Conservation (phyloP, 2,888 invertebrate species). For the Gisinianus flammeolus region DNA sequence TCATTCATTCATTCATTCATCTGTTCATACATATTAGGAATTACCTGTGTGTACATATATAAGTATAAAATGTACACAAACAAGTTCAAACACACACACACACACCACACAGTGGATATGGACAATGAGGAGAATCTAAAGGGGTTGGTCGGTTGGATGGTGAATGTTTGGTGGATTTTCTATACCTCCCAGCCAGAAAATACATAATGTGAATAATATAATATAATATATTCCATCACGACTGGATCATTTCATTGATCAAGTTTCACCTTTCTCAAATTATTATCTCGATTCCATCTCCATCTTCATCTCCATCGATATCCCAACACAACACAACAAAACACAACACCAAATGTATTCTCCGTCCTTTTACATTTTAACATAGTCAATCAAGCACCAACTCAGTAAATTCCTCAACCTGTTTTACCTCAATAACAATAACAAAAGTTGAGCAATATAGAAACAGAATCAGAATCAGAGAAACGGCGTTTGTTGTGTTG, state of each 20-base stretch:
- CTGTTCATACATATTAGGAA: not conserved
- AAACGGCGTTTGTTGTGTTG: too few species aligned
- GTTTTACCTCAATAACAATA: too few species aligned
- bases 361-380: not conserved
- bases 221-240: too few species aligned
- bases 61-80: too few species aligned
- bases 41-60: too few species aligned
- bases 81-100: too few species aligned
- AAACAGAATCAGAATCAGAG: not conserved
- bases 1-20: too few species aligned
- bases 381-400: not conserved
- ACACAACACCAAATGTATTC: not conserved
- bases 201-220: not conserved
- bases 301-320: not conserved
- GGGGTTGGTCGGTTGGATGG: not conserved
- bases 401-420: not conserved
- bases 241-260: constrained; percentile 11
- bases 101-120: too few species aligned
- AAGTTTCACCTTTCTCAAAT: constrained; percentile 18
- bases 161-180: not conserved
- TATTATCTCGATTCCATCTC: constrained; percentile 11
- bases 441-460: not conserved
- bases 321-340: not conserved
- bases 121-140: too few species aligned
- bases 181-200: not conserved